Evolutionary conservation across 2,797 vertebrate genomes (phyloP).

Genomic region (Kryptopterus vitreolus): DNA sequence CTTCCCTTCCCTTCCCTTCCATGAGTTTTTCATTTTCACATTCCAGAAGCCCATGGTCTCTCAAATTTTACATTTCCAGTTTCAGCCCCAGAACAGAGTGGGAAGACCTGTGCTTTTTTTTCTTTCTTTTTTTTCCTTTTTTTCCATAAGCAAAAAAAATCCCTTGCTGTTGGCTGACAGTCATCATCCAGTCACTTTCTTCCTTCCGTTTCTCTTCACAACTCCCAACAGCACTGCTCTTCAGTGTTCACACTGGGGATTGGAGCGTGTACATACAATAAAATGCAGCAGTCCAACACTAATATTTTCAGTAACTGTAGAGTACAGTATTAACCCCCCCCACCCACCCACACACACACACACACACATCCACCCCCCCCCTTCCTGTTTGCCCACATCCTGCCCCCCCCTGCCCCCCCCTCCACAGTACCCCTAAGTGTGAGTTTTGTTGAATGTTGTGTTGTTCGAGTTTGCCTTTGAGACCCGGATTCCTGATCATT

Average conservation of each 20-base stretch:
- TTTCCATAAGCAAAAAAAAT: conserved; percentile 56
- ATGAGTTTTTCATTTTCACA: conserved; percentile 42
- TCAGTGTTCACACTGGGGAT: conserved; percentile 33
- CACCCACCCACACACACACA: not conserved
- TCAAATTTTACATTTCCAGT: not conserved
- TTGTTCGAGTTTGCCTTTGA: conserved; percentile 57
- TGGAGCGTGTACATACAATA: conserved; percentile 61
- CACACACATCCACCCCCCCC: not conserved
- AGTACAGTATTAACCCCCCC: conserved; percentile 34
- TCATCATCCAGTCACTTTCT: conserved; percentile 55
- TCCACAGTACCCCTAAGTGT: conserved; percentile 42
- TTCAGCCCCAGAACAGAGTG: not conserved
- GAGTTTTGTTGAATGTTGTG: conserved; percentile 51
- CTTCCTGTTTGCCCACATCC: too few relatives aligned
- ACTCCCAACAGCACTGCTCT: conserved; percentile 53
- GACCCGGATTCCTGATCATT: conserved; percentile 68
- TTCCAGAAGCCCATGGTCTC: conserved; percentile 8
- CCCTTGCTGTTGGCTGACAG: conserved; percentile 53
- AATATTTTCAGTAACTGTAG: conserved; percentile 76
- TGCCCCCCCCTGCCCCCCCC: not conserved
- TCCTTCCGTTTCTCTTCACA: conserved; percentile 62
- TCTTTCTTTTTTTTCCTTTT: too few relatives aligned
- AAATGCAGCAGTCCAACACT: conserved; percentile 68
- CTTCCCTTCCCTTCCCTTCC: conserved; percentile 44
- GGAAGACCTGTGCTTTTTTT: not conserved